Evolutionary conservation across 2,113 vertebrate species (phyloP).

Genomic region (Notechis scutatus): DNA sequence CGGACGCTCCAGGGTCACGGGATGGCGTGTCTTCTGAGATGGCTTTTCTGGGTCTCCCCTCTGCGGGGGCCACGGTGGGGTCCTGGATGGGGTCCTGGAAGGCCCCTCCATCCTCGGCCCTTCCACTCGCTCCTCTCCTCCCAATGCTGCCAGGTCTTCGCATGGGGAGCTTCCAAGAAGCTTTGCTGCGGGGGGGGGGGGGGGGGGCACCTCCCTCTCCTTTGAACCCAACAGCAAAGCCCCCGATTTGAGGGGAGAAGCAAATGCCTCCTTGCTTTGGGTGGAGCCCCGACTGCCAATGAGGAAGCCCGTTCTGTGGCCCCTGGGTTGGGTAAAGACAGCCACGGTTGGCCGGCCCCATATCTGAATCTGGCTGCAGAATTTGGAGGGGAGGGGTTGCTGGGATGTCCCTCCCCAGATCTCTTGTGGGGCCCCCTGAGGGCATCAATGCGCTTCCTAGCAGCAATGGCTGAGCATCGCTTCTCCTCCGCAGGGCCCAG

Average conservation of each 20-base stretch:
- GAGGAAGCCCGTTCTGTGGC: background rate
- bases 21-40: background rate
- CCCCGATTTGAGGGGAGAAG: background rate
- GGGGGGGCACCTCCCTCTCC: background rate
- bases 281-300: background rate
- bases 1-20: background rate
- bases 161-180: background rate
- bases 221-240: background rate
- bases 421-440: background rate
- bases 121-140: background rate
- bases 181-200: background rate
- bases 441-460: background rate
- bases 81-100: too few species aligned
- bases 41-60: background rate
- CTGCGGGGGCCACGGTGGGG: background rate
- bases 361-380: background rate
- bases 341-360: background rate
- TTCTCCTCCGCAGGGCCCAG: background rate
- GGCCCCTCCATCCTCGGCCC: background rate
- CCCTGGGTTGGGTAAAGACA: background rate
- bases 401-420: constrained; percentile 9
- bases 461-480: background rate
- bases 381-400: background rate
- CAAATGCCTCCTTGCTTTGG: background rate
- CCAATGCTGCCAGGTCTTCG: background rate